Base-by-base conservation (phyloP, 2,888 invertebrate genomes). In the Lepetodrilus schrolli region DNA sequence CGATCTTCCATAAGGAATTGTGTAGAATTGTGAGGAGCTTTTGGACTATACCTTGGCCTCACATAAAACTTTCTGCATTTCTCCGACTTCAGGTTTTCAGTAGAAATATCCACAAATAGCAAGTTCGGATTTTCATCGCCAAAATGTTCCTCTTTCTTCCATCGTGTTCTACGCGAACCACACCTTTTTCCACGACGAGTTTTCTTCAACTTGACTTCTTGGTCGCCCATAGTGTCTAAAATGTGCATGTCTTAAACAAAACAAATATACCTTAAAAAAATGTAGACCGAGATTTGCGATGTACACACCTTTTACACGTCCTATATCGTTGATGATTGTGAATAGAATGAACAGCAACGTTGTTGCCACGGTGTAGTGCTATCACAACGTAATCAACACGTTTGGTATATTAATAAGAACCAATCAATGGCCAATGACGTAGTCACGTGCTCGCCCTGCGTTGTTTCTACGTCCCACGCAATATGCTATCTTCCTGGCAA, bases 1-100 rank as follows among this genome's bases (percentile, higher is more conserved):
- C 83, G 79, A 73, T 83, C 83, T 38, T 83, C 83, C 70, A 85
- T 84, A 21, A 85, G 70, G 75, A 82, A 85, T 74, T 83, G 83
- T 2, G 80, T 84, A 7, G 81, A 83, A 75, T 85, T 85, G 47
- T 80, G 73, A 4, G 85, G 85, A n/a, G 85, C 85, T 70, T 82
- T 83, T 1, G 83, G 85, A 38, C 82, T 82, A n/a, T 78, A 78
- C 65, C 75, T 77, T 48, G 81, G 81, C 38, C 82, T 48, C 7
- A 80, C 43, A 23, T 36, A 65, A 37, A 23, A 43, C 17, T 30
- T 58, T 30, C 58, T 58, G 30, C 58, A 23, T 58, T 58, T 58
- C 58, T 30, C 58, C 13, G 26, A 26, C 7, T 30, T 58, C 34
- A 30, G 17, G 34, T 58, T 34, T n/a, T 48, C 21, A 21, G 3